These are phyloP conservation scores for Ceramica pisi DNA, from an alignment of 2,888 invertebrate genomes.

Conservation along the genomic window DNA sequence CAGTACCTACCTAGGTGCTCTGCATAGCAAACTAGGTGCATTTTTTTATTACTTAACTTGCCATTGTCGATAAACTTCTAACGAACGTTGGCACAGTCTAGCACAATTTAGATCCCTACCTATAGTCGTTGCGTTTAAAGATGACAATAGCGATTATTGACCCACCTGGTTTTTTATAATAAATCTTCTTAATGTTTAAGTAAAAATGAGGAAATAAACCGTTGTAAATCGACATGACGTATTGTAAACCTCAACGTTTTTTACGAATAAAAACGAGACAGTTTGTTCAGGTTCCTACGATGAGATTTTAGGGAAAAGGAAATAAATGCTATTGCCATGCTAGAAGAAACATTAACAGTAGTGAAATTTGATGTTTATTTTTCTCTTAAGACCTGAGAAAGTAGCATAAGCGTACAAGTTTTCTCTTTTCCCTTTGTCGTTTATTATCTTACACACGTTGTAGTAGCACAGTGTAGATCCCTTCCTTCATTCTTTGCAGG, in stretches of 20 bases:
- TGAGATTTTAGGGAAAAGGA: background rate
- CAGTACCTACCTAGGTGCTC: too few relatives aligned
- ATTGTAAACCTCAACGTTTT: too few relatives aligned
- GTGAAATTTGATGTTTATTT: background rate
- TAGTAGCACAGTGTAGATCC: conserved; percentile 41
- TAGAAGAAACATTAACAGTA: background rate
- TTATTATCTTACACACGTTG: conserved; percentile 30
- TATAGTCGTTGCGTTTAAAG: background rate
- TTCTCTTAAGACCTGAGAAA: background rate
- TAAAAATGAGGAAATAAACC: too few relatives aligned
- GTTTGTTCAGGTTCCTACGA: too few relatives aligned
- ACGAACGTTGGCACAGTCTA: background rate
- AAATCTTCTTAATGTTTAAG: background rate
- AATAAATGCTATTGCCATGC: background rate
- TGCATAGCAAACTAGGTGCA: background rate
- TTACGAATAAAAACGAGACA: too few relatives aligned
- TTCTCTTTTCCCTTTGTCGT: conserved; percentile 3
- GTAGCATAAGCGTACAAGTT: conserved; percentile 25
- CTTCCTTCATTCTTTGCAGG: conserved; percentile 71
- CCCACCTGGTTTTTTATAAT: background rate
- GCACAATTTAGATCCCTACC: background rate
- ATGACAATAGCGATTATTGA: background rate
- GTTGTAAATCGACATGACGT: too few relatives aligned
- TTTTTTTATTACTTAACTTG: background rate
- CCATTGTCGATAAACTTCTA: conserved; percentile 5